phyloP scores from a whole-genome alignment of 2,113 vertebrate species.

The Prolemur simus region DNA sequence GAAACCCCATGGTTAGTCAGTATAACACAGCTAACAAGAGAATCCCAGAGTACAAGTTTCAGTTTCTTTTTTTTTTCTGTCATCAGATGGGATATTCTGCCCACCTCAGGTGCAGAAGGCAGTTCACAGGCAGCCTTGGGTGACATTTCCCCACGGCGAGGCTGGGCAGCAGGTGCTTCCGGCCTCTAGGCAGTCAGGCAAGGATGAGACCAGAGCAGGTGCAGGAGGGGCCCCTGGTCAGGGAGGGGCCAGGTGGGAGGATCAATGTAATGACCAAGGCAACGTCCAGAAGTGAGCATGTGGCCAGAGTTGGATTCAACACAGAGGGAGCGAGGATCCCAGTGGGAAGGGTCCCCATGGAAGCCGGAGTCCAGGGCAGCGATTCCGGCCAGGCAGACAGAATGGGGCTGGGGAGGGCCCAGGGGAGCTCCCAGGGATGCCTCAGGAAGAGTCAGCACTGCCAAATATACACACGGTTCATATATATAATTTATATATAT shows the following conservation, averaged over 20 bases:
- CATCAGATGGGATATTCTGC: too few species aligned
- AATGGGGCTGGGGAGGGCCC: not conserved
- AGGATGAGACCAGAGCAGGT: not conserved
- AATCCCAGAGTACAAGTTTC: not conserved
- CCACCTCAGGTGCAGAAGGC: not conserved
- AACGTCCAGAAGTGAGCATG: not conserved
- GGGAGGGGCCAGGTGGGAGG: not conserved
- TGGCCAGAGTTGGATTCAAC: not conserved
- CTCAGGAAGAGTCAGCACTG: not conserved
- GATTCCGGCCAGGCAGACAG: not conserved
- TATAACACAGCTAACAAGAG: fast-evolving
- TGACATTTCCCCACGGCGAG: not conserved
- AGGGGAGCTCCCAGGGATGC: not conserved
- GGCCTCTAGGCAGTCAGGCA: not conserved
- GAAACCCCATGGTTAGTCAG: not conserved
- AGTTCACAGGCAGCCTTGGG: not conserved
- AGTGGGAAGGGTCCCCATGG: not conserved
- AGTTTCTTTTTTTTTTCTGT: not conserved
- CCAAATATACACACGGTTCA: too few species aligned
- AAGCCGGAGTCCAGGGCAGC: not conserved
- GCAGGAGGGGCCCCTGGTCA: not conserved
- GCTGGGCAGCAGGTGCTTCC: not conserved
- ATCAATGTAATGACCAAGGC: not conserved
- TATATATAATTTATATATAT: not conserved
- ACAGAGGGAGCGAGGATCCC: not conserved